Evolutionary conservation across 2,797 vertebrate genomes (phyloP).

Genomic region (Pampus argenteus): DNA sequence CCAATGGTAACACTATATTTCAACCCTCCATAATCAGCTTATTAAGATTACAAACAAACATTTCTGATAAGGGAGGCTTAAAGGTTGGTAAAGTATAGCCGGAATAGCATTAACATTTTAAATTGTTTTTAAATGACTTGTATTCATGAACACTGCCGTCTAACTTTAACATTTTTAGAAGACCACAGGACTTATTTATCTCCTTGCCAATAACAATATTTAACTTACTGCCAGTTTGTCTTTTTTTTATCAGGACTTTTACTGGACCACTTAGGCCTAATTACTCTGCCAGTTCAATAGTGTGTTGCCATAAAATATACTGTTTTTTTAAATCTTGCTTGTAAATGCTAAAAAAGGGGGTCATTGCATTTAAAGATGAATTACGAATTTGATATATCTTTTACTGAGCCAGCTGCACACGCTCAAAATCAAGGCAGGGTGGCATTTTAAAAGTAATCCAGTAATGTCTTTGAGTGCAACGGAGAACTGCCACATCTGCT

Average conservation of each 20-base stretch:
- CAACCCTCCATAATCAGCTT: too few species aligned
- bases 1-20: too few species aligned
- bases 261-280: too few species aligned
- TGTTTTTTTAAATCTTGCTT: neutral
- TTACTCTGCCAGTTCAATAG: neutral
- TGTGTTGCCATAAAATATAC: neutral
- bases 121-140: neutral
- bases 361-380: neutral
- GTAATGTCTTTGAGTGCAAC: neutral
- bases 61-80: too few species aligned
- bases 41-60: too few species aligned
- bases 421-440: neutral
- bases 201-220: too few species aligned
- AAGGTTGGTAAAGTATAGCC: too few species aligned
- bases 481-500: slow-evolving; percentile 14
- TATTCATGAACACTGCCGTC: neutral
- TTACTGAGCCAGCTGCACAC: too few species aligned
- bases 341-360: neutral
- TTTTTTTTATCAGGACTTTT: too few species aligned
- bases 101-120: too few species aligned
- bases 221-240: too few species aligned
- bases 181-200: neutral
- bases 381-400: neutral
- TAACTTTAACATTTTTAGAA: neutral
- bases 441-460: neutral